phyloP scores from a whole-genome alignment of 2,797 vertebrate species.

The Strix occidentalis region DNA sequence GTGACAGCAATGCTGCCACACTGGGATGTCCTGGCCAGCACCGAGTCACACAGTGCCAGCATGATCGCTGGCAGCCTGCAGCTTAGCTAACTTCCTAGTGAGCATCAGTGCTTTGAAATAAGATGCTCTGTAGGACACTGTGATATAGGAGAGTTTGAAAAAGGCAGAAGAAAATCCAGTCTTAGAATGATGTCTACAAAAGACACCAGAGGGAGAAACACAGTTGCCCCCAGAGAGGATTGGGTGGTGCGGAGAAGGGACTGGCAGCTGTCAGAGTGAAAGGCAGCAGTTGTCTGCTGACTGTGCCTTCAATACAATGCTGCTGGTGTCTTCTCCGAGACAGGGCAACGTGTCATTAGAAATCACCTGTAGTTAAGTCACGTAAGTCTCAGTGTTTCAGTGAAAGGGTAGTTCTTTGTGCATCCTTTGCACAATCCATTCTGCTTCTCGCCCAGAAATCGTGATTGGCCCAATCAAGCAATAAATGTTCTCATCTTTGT shows the following conservation, averaged over 20 bases:
- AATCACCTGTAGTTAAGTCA: background rate
- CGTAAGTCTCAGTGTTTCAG: background rate
- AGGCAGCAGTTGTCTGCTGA: background rate
- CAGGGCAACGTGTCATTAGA: background rate
- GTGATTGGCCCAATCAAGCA: background rate
- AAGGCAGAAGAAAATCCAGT: background rate
- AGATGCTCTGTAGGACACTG: background rate
- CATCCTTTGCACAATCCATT: background rate
- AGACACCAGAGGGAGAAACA: background rate
- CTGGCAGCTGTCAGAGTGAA: background rate
- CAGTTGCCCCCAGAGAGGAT: background rate
- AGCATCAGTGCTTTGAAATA: background rate
- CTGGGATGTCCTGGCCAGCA: background rate
- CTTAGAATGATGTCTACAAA: background rate
- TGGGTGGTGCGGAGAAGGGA: background rate
- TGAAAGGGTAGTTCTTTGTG: background rate
- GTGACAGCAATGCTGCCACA: background rate
- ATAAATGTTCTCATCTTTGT: background rate
- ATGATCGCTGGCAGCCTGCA: background rate
- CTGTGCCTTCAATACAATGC: background rate
- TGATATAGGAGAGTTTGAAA: background rate
- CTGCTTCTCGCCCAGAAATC: background rate
- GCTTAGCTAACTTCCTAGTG: background rate
- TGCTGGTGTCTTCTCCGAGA: background rate
- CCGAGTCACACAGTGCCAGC: accelerated